Conservation (phyloP, 1,140 invertebrate species). For the Leptinotarsa lineolata region DNA sequence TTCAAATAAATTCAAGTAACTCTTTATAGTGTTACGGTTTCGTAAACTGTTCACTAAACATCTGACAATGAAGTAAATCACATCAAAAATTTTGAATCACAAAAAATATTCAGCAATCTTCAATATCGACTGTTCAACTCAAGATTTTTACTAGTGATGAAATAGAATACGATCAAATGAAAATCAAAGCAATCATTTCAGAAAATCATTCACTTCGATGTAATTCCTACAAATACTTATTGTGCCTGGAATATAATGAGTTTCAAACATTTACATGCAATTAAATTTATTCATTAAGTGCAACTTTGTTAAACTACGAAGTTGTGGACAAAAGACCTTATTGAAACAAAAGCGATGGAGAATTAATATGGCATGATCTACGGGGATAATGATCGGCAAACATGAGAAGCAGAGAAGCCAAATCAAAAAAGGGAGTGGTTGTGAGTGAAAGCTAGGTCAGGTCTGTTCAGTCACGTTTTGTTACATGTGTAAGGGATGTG, state of each 20-base stretch:
- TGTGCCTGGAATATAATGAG: slow-evolving; percentile 7
- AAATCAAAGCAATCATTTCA: too few relatives aligned
- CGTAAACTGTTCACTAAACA: too few relatives aligned
- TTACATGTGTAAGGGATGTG: neutral
- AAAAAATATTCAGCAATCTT: too few relatives aligned
- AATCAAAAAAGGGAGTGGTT: neutral
- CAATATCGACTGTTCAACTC: too few relatives aligned
- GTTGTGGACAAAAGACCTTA: slow-evolving; percentile 17
- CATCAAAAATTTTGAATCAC: too few relatives aligned
- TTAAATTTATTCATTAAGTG: slow-evolving; percentile 18
- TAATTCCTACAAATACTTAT: neutral
- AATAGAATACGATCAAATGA: too few relatives aligned
- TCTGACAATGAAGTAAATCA: too few relatives aligned
- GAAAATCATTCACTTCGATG: neutral
- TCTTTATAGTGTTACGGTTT: too few relatives aligned
- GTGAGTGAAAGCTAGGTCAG: neutral
- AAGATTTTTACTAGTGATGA: too few relatives aligned
- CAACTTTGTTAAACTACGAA: slow-evolving; percentile 11
- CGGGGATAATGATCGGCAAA: slow-evolving; percentile 13
- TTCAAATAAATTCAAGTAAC: too few relatives aligned
- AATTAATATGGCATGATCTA: slow-evolving; percentile 17
- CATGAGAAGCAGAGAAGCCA: neutral
- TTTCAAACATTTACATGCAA: slow-evolving; percentile 16
- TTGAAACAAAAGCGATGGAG: slow-evolving; percentile 15
- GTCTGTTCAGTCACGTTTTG: neutral